Evolutionary conservation across 2,888 invertebrate species (phyloP).

Genomic region (Tupiocoris notatus): DNA sequence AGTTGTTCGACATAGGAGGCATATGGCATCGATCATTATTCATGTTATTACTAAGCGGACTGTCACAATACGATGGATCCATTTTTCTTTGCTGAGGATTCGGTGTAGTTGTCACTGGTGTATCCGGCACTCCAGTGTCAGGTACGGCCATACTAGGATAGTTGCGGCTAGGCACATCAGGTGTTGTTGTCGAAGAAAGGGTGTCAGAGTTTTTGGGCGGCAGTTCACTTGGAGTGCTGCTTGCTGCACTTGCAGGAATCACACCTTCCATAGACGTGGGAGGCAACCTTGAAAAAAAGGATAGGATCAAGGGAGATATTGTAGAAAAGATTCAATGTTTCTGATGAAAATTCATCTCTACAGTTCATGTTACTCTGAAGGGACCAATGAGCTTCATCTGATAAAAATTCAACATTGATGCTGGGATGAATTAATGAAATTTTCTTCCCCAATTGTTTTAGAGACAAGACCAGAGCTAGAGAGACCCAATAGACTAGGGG

Average conservation of each 20-base stretch:
- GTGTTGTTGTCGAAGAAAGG: slow-evolving; percentile 57
- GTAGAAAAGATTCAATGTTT: no score
- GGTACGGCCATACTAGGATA: slow-evolving; percentile 13
- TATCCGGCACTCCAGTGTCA: slow-evolving; percentile 29
- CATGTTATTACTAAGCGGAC: slow-evolving; percentile 41
- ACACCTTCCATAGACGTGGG: slow-evolving; percentile 52
- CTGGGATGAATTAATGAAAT: no score
- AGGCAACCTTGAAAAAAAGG: slow-evolving; percentile 51
- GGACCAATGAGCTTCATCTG: no score
- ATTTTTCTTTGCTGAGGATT: slow-evolving; percentile 45
- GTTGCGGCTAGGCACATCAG: slow-evolving; percentile 49
- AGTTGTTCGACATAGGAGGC: slow-evolving; percentile 43
- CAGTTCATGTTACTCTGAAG: no score
- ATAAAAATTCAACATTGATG: no score
- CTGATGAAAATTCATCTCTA: no score
- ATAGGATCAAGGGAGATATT: no score
- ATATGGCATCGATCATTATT: slow-evolving; percentile 51
- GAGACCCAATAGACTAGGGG: no score
- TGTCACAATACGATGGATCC: slow-evolving; percentile 46
- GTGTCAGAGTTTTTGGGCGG: slow-evolving; percentile 54
- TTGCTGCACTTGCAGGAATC: slow-evolving; percentile 49
- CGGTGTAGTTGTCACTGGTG: slow-evolving; percentile 30
- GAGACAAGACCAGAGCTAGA: no score
- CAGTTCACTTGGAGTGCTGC: slow-evolving; percentile 48
- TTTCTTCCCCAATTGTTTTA: no score